Conservation (phyloP, 2,888 invertebrate species). For the Falcaria lacertinaria region DNA sequence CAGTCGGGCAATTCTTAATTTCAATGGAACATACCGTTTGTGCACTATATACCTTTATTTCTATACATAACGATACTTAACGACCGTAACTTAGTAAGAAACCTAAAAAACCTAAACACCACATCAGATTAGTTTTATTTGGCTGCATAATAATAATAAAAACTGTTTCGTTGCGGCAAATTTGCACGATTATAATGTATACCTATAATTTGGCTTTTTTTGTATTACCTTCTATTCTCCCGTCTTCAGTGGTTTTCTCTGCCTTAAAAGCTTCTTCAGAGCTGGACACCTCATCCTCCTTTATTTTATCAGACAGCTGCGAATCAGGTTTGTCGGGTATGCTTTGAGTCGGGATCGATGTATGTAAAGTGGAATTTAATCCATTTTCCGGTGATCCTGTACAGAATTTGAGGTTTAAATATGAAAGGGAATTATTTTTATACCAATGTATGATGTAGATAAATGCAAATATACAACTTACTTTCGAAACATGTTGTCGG, state of each 20-base stretch:
- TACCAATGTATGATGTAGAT: too few relatives aligned
- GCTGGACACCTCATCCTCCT: conserved; percentile 88
- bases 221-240: conserved; percentile 25
- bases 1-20: too few relatives aligned
- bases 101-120: too few relatives aligned
- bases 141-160: too few relatives aligned
- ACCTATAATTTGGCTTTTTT: neutral
- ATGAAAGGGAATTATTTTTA: neutral
- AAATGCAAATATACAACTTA: conserved; percentile 30
- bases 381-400: conserved; percentile 21
- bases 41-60: too few relatives aligned
- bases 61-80: too few relatives aligned
- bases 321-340: conserved; percentile 52
- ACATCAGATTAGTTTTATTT: too few relatives aligned
- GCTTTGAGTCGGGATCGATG: conserved; percentile 31
- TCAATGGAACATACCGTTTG: too few relatives aligned
- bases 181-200: too few relatives aligned
- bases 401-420: neutral
- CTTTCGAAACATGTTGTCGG: conserved; percentile 38
- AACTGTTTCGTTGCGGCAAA: too few relatives aligned
- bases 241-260: conserved; percentile 23
- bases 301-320: conserved; percentile 59
- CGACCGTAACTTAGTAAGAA: too few relatives aligned
- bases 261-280: conserved; percentile 82
- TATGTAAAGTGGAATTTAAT: conserved; percentile 13